Conservation (phyloP, 2,888 invertebrate genomes). For the Suillia variegata region DNA sequence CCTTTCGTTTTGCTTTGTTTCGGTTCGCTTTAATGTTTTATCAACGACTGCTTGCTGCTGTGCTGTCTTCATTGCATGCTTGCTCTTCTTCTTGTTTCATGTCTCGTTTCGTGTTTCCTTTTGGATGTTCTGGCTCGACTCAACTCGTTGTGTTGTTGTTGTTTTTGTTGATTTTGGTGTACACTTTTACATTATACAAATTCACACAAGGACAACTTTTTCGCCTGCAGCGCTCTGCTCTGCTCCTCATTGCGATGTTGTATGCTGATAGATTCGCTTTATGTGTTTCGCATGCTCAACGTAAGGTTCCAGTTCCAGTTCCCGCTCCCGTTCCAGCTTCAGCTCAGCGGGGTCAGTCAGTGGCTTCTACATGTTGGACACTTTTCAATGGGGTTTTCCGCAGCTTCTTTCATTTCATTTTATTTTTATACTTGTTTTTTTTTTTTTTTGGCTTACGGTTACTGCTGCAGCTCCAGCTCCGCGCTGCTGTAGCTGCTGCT, state of each 20-base stretch:
- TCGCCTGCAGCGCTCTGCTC: slow-evolving; percentile 19
- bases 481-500: too few relatives aligned
- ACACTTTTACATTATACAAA: slow-evolving; percentile 21
- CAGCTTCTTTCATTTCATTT: too few relatives aligned
- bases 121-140: too few relatives aligned
- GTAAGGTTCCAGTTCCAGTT: too few relatives aligned
- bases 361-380: slow-evolving; percentile 8
- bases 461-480: too few relatives aligned
- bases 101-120: not conserved
- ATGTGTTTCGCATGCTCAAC: too few relatives aligned
- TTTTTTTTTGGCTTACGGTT: not conserved
- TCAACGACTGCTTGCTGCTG: too few relatives aligned
- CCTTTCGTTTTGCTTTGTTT: not conserved
- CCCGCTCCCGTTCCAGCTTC: too few relatives aligned
- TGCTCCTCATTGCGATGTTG: not conserved
- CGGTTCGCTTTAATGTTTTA: too few relatives aligned
- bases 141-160: slow-evolving; percentile 7
- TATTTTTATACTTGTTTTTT: too few relatives aligned
- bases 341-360: slow-evolving; percentile 15
- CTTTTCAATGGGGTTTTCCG: not conserved
- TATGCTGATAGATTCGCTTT: not conserved
- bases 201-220: slow-evolving; percentile 27
- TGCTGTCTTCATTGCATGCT: too few relatives aligned
- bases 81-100: not conserved
- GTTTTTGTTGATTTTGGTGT: slow-evolving; percentile 9